Evolutionary conservation across 2,113 vertebrate genomes (phyloP), one percentile per base, ranked within the genome.

Genomic region (Crotalus tigris): DNA sequence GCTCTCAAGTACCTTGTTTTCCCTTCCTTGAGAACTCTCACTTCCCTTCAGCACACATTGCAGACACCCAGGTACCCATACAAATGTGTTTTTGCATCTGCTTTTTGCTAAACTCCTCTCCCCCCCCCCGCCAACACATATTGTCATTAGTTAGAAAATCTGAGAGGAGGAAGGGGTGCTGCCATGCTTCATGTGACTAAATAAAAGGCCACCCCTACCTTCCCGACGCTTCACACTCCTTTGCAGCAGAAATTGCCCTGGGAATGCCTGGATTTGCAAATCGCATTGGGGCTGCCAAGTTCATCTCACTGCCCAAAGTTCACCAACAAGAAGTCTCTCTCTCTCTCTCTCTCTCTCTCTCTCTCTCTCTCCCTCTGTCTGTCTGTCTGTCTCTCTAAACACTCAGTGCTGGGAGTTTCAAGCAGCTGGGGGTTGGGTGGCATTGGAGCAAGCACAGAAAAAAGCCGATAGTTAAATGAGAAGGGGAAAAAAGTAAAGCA

Each of bases 141-240:
- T 49, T 61, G 89, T 54, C 89, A 54, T 39, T 58, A 51, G 21
- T 49, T 39, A 51, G n/a, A 92, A 54, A 90, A 88, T 61, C 69
- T 12, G 54, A 19, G 46, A 10, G 88, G 46, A 59, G 75, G 44
- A 53, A 53, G 44, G 29, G 88, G 51, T 44, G 26, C 46, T 58
- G 88, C 33, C 44, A 33, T 51, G 3, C 33, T 8, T 24, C 21
- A 15, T 64, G 59, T 89, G 91, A 15, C 46, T 33, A 49, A 93
- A 61, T 61, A 87, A 64, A 95, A 93, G 21, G 90, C 54, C 91
- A 85, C 92, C 95, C 96, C 95, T 96, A 95, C 95, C 95, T 96
- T 75, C 90, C 61, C 19, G 93, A 90, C 57, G 4, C 92, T 81
- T 54, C 57, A 69, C 0, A 87, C 69, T 95, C 91, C 95, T 85